Evolutionary conservation across 2,888 invertebrate genomes (phyloP), one percentile per base, ranked within the genome.

Genomic region (Calameuta pallipes): DNA sequence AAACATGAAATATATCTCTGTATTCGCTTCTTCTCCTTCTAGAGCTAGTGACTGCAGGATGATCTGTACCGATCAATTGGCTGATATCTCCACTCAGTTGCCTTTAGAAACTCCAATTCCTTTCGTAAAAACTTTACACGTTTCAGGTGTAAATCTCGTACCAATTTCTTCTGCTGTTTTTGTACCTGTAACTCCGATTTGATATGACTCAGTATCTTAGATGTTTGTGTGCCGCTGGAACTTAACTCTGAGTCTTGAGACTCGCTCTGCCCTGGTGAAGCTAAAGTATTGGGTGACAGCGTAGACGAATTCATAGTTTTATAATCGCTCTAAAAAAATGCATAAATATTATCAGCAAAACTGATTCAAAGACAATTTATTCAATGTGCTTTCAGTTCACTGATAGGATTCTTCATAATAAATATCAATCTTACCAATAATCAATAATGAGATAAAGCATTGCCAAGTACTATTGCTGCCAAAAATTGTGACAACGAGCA

Each of bases 61-160:
- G 41, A 56, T 56, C 41, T 78, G 79, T 94, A 95, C 90, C 94
- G 95, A 82, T 96, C 96, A 85, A 94, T 93, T 70, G 94, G 92
- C 76, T 95, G 95, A 92, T 95, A 96, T 91, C 95, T 95, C 97
- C 97, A 97, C 88, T 96, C 95, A 0, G 96, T 96, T 77, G 94
- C 94, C 89, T 95, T 96, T n/a, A 97, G 92, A 88, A 95, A 95
- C 83, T 96, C 96, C 78, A 96, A 91, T 91, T 96, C 96, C 90
- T 95, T 96, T 79, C 96, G 93, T 69, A 97, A 90, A 69, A 93
- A 92, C 90, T 95, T 95, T 78, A 97, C 93, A 82, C 96, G 93
- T 87, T 95, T 95, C 79, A 94, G 93, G 84, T 96, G 96, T 80
- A 94, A 93, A 87, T 96, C 96, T 70, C 94, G 93, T 35, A 93